A percentile compares a stretch with the other conserved stretches of the same genome.
Conservation (phyloP, 2,113 vertebrate species). For the Syngnathus floridae region DNA sequence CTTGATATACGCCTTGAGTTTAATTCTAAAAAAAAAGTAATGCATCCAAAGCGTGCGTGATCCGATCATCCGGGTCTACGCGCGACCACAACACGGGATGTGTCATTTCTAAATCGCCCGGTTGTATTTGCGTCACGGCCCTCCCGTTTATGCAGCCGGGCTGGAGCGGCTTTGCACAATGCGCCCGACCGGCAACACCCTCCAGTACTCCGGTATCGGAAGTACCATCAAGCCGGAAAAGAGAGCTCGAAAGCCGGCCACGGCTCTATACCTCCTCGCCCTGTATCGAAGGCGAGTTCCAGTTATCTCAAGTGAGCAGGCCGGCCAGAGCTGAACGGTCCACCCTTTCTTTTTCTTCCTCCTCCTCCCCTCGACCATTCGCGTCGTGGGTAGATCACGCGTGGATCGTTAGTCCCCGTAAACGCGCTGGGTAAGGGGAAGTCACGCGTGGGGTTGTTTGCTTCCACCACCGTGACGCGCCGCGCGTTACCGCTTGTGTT, state of each 20-base stretch:
- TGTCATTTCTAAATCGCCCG: conserved; percentile 59
- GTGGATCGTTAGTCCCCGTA: conserved; percentile 8
- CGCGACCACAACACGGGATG: conserved; percentile 31
- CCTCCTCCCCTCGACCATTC: background rate
- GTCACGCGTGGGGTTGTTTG: conserved; percentile 1
- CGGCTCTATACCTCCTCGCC: background rate
- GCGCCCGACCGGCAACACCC: conserved; percentile 48
- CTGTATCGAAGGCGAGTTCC: background rate
- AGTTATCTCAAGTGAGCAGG: background rate
- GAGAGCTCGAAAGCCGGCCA: conserved; percentile 13
- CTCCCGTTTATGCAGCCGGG: conserved; percentile 60
- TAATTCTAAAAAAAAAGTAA: background rate
- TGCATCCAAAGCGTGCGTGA: background rate
- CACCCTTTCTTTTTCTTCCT: background rate
- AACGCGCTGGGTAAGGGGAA: background rate
- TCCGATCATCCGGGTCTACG: background rate
- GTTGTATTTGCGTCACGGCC: conserved; percentile 69
- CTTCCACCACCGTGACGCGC: conserved; percentile 33
- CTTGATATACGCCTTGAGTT: background rate
- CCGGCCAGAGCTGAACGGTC: background rate
- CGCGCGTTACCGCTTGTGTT: conserved; percentile 33
- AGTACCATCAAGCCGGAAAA: conserved; percentile 37
- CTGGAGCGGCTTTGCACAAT: conserved; percentile 38
- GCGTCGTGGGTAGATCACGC: background rate
- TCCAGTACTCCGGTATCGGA: conserved; percentile 33